phyloP scores from a whole-genome alignment of 2,888 invertebrate genomes.

The Dione vanillae region DNA sequence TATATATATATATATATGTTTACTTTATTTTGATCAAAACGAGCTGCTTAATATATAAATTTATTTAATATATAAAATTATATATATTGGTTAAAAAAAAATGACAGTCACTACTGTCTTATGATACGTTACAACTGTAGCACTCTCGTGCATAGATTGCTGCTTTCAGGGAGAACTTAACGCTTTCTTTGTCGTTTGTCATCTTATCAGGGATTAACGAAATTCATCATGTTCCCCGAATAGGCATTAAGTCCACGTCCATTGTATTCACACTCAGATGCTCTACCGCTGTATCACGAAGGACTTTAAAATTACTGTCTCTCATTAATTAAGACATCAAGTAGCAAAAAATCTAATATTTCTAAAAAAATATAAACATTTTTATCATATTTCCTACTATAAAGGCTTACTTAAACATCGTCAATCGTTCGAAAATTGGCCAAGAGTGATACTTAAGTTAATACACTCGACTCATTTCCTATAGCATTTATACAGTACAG shows the following conservation, averaged over 20 bases:
- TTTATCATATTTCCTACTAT: background rate
- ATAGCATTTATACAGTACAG: conserved; percentile 10
- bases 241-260: too few species aligned
- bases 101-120: too few species aligned
- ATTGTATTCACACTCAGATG: too few species aligned
- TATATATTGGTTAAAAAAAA: too few species aligned
- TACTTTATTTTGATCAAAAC: background rate
- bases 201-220: too few species aligned
- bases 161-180: too few species aligned
- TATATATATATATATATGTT: too few species aligned
- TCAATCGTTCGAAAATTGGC: conserved; percentile 27
- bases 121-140: too few species aligned
- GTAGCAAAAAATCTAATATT: background rate
- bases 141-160: too few species aligned
- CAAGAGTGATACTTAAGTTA: conserved; percentile 1
- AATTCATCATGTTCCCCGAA: too few species aligned
- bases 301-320: background rate
- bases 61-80: background rate
- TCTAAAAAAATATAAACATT: background rate
- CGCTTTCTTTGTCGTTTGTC: too few species aligned
- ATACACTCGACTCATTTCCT: conserved; percentile 19
- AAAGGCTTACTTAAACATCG: conserved; percentile 1
- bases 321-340: background rate
- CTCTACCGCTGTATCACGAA: too few species aligned
- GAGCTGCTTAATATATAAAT: background rate